These are phyloP conservation scores for Cetoscarus ocellatus DNA, from an alignment of 2,797 vertebrate species.

Conservation along the genomic window DNA sequence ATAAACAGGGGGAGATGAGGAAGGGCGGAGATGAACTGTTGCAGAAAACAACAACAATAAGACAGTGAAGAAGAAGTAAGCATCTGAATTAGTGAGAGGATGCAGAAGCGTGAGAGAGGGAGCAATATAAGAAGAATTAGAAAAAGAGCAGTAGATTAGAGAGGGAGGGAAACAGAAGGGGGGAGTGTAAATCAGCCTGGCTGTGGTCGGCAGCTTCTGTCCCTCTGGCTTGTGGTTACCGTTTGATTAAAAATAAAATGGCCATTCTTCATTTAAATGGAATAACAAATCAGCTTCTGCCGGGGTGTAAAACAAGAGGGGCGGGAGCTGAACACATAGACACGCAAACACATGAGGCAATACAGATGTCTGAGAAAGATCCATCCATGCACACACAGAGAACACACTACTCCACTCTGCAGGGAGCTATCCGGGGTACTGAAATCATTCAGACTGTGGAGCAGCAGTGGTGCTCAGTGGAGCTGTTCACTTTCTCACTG, in stretches of 20 bases:
- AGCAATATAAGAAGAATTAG: constrained; percentile 63
- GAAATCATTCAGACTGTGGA: constrained; percentile 32
- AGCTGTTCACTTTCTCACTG: constrained; percentile 58
- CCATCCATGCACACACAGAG: background rate
- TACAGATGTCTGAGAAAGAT: constrained; percentile 35
- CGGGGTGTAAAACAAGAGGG: constrained; percentile 34
- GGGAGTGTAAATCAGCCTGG: constrained; percentile 67
- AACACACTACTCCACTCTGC: constrained; percentile 1
- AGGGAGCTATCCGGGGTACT: constrained; percentile 76
- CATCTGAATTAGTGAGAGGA: constrained; percentile 54
- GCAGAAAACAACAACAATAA: constrained; percentile 44
- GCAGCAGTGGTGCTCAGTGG: constrained; percentile 6
- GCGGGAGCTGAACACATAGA: constrained; percentile 9
- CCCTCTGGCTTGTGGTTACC: constrained; percentile 75
- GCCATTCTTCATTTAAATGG: constrained; percentile 83
- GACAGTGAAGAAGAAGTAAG: constrained; percentile 47
- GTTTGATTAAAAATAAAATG: constrained; percentile 84
- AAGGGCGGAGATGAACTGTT: constrained; percentile 28
- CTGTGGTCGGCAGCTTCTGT: constrained; percentile 66
- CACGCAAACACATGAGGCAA: constrained; percentile 19
- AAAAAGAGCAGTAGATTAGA: constrained; percentile 49
- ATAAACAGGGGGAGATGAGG: constrained; percentile 23
- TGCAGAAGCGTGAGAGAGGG: constrained; percentile 45
- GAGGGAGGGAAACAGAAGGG: constrained; percentile 31
- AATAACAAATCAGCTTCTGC: constrained; percentile 79